Evolutionary conservation across 2,797 vertebrate species (phyloP), one percentile per base, ranked within the genome.

Genomic region (Chloroceryle amazona): DNA sequence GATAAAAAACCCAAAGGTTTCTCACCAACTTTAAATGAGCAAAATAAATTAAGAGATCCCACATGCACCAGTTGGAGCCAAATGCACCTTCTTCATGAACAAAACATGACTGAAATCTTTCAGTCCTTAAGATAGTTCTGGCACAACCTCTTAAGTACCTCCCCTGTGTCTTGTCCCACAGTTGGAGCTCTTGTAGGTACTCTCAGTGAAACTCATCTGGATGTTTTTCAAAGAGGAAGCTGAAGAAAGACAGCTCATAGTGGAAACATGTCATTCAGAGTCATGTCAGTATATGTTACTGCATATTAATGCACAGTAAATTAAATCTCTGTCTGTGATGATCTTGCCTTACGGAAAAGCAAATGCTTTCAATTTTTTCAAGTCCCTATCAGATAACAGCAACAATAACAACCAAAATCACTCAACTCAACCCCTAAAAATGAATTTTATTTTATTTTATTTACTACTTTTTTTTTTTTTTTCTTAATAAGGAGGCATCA

Each of bases 391-490:
- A 97, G 81, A 96, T 90, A 89, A 97, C 79, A 93, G 71, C 73
- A 96, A 96, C 63, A 93, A 82, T 86, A 96, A 94, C 87, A 95
- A 97, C 25, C 37, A 92, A 96, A 97, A 95, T 93, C 75, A 76
- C 41, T 96, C 90, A 96, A 85, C 44, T 94, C 72, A 94, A 65
- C 4, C 6, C 75, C 83, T 89, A 60, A 98, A 96, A 97, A 86
- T 23, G 28, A 92, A 39, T 12, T 79, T 33, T 46, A 55, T 62
- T 0, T 31, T 57, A 42, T 67, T 49, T 3, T 47, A 7, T 25
- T 49, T 22, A n/a, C n/a, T 37, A 37, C 35, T 60, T 58, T 0
- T n/a, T 61, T 46, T 68, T 46, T 37, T 12, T 82, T 96, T 90
- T 66, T 73, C 80, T 87, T 91, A 80, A 80, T 72, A 81, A 94